A percentile compares a stretch with the other conserved stretches of the same genome.
These are phyloP conservation scores for Euphydryas editha DNA, from an alignment of 2,888 invertebrate genomes.

Conservation along the genomic window DNA sequence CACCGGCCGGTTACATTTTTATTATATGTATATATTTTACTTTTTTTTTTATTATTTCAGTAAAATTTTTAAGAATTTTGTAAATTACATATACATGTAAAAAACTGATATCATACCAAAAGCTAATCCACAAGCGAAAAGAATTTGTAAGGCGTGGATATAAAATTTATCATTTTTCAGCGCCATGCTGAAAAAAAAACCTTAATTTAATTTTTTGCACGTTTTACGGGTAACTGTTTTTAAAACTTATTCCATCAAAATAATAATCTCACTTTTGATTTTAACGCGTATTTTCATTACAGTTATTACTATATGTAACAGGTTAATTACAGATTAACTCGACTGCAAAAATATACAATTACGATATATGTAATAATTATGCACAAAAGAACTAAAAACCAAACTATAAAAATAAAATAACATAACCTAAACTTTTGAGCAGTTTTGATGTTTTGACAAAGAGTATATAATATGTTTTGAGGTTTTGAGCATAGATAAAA, in stretches of 20 bases:
- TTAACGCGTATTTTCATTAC: neutral
- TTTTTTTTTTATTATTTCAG: neutral
- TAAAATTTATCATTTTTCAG: slow-evolving; percentile 47
- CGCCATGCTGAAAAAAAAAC: slow-evolving; percentile 45
- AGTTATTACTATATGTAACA: neutral
- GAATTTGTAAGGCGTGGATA: slow-evolving; percentile 51
- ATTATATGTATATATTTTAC: no score
- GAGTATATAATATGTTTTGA: no score
- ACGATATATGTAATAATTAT: no score
- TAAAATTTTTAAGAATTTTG: neutral
- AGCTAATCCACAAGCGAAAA: slow-evolving; percentile 54
- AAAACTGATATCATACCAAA: slow-evolving; percentile 51
- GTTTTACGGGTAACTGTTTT: neutral
- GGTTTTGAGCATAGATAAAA: no score
- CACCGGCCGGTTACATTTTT: no score
- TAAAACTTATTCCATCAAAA: neutral
- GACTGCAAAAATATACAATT: no score
- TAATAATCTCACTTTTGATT: neutral
- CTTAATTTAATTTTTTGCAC: neutral
- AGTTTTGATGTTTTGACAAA: no score
- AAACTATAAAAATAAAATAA: no score
- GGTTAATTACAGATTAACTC: no score
- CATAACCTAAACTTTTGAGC: no score
- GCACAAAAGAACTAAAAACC: no score
- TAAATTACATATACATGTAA: neutral